These are phyloP conservation scores for Goniozus legneri DNA, from an alignment of 1,140 invertebrate genomes.

Conservation along the genomic window DNA sequence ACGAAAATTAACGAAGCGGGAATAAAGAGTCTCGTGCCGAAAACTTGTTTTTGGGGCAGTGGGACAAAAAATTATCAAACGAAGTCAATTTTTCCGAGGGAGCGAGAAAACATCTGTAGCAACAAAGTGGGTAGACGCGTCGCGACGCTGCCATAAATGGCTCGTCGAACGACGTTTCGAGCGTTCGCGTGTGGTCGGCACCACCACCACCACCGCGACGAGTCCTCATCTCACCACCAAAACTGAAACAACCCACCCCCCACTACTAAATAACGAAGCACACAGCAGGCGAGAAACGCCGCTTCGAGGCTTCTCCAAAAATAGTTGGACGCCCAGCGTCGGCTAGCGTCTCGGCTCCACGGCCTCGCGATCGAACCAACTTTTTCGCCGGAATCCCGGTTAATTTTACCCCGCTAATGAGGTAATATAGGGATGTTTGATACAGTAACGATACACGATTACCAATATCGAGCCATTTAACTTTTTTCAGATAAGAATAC, in stretches of 20 bases:
- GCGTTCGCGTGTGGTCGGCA: constrained; percentile 30
- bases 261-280: constrained; percentile 14
- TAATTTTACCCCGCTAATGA: background rate
- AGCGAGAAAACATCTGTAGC: constrained; percentile 19
- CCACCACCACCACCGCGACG: constrained; percentile 30
- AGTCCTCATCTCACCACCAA: too few species aligned
- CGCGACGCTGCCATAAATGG: constrained; percentile 52
- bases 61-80: too few species aligned
- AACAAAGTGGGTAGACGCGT: constrained; percentile 33
- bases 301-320: constrained; percentile 47
- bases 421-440: background rate
- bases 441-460: too few species aligned
- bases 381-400: background rate
- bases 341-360: too few species aligned
- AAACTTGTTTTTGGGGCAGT: too few species aligned
- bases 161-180: constrained; percentile 50
- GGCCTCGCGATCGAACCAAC: too few species aligned
- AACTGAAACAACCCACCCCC: too few species aligned
- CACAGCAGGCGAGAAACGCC: too few species aligned
- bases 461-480: too few species aligned
- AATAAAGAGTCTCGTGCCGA: too few species aligned
- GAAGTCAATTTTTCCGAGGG: background rate
- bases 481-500: too few species aligned
- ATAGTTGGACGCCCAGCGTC: constrained; percentile 39
- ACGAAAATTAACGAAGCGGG: too few species aligned